A percentile compares a stretch with the other conserved stretches of the same genome.
Evolutionary conservation across 1,140 invertebrate genomes (phyloP).

Genomic region (Leptoteleia sp.): DNA sequence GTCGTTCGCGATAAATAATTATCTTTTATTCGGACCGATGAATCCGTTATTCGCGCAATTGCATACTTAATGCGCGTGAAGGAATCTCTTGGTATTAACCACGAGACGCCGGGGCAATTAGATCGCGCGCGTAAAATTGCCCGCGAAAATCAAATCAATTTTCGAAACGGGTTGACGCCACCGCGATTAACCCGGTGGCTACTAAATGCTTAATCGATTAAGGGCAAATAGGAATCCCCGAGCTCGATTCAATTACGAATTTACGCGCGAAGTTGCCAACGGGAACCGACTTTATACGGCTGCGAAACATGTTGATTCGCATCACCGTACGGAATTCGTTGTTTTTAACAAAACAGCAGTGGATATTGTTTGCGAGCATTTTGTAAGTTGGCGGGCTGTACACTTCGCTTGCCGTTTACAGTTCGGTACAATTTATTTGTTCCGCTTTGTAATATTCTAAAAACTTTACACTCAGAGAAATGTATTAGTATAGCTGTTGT

Average conservation of each 20-base stretch:
- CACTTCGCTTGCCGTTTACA: neutral
- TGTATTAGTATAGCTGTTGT: too few relatives aligned
- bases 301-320: too few relatives aligned
- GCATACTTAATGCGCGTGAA: slow-evolving; percentile 42
- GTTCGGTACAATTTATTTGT: neutral
- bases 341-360: neutral
- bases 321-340: too few relatives aligned
- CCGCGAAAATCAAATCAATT: too few relatives aligned
- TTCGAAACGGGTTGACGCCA: too few relatives aligned
- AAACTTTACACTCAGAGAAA: too few relatives aligned
- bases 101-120: too few relatives aligned
- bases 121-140: too few relatives aligned
- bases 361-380: neutral
- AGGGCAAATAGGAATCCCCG: neutral
- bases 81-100: too few relatives aligned
- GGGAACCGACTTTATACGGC: too few relatives aligned
- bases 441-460: too few relatives aligned
- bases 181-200: neutral
- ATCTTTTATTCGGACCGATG: slow-evolving; percentile 32
- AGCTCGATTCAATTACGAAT: neutral
- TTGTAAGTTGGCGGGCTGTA: neutral
- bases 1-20: slow-evolving; percentile 35
- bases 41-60: slow-evolving; percentile 46
- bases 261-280: neutral
- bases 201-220: neutral